Evolutionary conservation across 2,797 vertebrate genomes (phyloP), one percentile per base, ranked within the genome.

Genomic region (Crenichthys baileyi): DNA sequence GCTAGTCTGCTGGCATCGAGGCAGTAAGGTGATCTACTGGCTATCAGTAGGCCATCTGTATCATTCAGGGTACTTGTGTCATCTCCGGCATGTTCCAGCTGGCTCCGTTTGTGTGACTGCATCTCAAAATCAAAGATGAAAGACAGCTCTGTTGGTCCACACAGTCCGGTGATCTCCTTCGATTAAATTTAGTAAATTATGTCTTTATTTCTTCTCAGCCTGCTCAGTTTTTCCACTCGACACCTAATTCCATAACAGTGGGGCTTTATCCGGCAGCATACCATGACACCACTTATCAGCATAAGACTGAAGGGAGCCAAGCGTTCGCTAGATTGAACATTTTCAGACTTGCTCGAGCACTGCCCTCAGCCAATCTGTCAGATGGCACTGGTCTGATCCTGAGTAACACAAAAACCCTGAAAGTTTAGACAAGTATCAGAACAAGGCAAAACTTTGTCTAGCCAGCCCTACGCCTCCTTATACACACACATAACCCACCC

Each of bases 371-470:
- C 72, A 24, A 50, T 77, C 79, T 73, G 83, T 93, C 90, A 80
- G 85, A 88, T 82, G 87, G 89, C 88, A 89, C 85, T 22, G 79
- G 85, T 80, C 83, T 82, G 79, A 83, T 92, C 89, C 86, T 88
- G 90, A 73, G 82, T 88, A 82, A 91, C 93, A 94, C 87, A 93
- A 78, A 90, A 92, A 80, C 85, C 80, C 83, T 22, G 72, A 92
- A 90, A 91, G 93, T 90, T 90, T 88, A 92, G 89, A 92, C 89
- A 90, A 87, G 89, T 89, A 90, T 90, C 86, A 90, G 95, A 95
- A 96, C 95, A 96, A 96, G 95, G 95, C 91, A 88, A 90, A 93
- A 91, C 90, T 92, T 91, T 96, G 95, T 96, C 91, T 94, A 46
- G 87, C 85, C 80, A 7, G 46, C 75, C 39, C 76, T 58, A 46